Conservation (phyloP, 1,140 invertebrate genomes). For the Orius laevigatus region DNA sequence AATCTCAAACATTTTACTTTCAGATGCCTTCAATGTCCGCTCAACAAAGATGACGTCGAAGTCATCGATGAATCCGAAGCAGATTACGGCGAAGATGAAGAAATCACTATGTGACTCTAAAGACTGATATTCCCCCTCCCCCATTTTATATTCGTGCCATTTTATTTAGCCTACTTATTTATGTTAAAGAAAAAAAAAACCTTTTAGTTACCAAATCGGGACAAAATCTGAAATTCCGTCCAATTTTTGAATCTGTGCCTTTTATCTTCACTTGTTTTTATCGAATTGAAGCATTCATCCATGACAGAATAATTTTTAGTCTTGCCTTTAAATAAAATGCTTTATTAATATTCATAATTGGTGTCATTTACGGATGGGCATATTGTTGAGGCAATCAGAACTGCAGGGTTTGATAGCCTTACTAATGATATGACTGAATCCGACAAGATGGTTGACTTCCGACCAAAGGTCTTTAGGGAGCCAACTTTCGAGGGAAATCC, state of each 20-base stretch:
- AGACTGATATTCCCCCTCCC: too few relatives aligned
- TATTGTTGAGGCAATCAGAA: constrained; percentile 58
- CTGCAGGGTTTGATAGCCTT: constrained; percentile 67
- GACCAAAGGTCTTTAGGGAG: constrained; percentile 71
- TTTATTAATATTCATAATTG: too few relatives aligned
- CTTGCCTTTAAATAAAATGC: too few relatives aligned
- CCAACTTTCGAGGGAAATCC: constrained; percentile 72
- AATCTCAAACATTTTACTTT: neutral
- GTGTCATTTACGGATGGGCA: neutral
- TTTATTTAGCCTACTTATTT: too few relatives aligned
- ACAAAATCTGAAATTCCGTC: too few relatives aligned
- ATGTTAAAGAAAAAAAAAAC: too few relatives aligned
- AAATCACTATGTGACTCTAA: neutral
- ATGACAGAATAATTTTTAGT: too few relatives aligned
- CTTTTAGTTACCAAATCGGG: too few relatives aligned
- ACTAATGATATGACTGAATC: constrained; percentile 91
- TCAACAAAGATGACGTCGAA: constrained; percentile 9
- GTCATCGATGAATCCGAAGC: constrained; percentile 13
- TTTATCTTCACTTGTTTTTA: too few relatives aligned
- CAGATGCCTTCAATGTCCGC: constrained; percentile 16
- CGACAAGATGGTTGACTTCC: constrained; percentile 84
- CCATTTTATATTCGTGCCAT: too few relatives aligned
- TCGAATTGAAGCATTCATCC: too few relatives aligned
- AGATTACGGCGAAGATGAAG: constrained; percentile 17
- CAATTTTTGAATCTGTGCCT: too few relatives aligned